Evolutionary conservation across 2,113 vertebrate genomes (phyloP).

Genomic region (Plecturocebus donacophilus): DNA sequence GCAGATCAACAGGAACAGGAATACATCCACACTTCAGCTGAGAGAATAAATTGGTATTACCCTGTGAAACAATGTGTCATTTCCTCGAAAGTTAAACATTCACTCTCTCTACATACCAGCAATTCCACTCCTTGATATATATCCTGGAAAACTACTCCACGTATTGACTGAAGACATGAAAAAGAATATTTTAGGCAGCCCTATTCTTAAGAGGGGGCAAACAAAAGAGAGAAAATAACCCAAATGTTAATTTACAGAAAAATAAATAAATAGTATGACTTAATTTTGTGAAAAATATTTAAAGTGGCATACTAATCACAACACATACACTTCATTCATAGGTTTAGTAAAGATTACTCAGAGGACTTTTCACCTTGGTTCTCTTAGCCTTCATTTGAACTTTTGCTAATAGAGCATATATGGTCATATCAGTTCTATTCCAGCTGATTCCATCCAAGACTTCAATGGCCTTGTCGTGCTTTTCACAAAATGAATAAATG

Average conservation of each 20-base stretch:
- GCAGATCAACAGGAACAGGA: neutral
- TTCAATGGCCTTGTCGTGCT: slow-evolving; percentile 84
- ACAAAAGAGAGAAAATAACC: neutral
- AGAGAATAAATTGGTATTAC: neutral
- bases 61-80: neutral
- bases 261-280: neutral
- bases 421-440: slow-evolving; percentile 63
- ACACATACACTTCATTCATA: neutral
- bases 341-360: slow-evolving; percentile 18
- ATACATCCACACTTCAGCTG: neutral
- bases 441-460: slow-evolving; percentile 68
- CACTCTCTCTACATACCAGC: neutral
- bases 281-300: neutral
- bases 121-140: neutral
- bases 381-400: slow-evolving; percentile 86
- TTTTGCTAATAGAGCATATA: slow-evolving; percentile 84
- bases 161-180: neutral
- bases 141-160: neutral
- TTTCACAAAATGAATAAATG: slow-evolving; percentile 86
- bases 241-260: neutral
- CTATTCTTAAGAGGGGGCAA: neutral
- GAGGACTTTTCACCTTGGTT: slow-evolving; percentile 79
- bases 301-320: neutral
- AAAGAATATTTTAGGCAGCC: neutral
- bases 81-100: neutral